phyloP scores from a whole-genome alignment of 2,888 invertebrate genomes.

The Gortyna flavago region DNA sequence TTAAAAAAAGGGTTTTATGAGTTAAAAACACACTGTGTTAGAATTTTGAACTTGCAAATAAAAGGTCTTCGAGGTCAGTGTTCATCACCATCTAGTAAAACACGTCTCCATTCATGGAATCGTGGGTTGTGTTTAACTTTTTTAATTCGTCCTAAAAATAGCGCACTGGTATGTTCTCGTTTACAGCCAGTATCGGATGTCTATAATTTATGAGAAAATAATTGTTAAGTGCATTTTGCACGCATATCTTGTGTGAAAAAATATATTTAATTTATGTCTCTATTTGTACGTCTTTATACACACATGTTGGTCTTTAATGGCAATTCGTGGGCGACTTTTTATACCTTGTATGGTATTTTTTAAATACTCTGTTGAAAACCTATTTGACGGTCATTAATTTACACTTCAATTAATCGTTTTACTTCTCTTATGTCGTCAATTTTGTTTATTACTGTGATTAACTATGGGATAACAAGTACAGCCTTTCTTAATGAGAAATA shows the following conservation, averaged over 20 bases:
- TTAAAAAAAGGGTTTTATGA: background rate
- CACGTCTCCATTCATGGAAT: conserved; percentile 44
- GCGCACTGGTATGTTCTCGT: conserved; percentile 48
- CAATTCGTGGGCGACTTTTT: conserved; percentile 31
- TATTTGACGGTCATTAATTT: conserved; percentile 45
- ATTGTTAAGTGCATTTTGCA: conserved; percentile 65
- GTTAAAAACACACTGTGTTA: background rate
- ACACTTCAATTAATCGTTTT: conserved; percentile 42
- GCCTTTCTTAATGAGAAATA: background rate
- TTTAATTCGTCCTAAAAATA: conserved; percentile 54
- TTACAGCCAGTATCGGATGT: conserved; percentile 61
- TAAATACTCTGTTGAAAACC: conserved; percentile 32
- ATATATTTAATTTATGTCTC: conserved; percentile 58
- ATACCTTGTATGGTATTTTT: conserved; percentile 32
- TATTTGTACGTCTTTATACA: conserved; percentile 60
- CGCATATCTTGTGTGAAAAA: conserved; percentile 56
- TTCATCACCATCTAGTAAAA: conserved; percentile 44
- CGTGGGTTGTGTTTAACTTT: conserved; percentile 46
- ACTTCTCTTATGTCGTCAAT: conserved; percentile 4
- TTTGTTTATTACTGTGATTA: conserved; percentile 14
- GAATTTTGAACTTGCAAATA: conserved; percentile 4
- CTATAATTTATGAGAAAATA: conserved; percentile 66
- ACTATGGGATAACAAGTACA: background rate
- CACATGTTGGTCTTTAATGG: conserved; percentile 47
- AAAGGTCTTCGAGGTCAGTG: conserved; percentile 17